Conservation (phyloP, 1,140 invertebrate genomes). For the Aphelenchoides fujianensis region DNA sequence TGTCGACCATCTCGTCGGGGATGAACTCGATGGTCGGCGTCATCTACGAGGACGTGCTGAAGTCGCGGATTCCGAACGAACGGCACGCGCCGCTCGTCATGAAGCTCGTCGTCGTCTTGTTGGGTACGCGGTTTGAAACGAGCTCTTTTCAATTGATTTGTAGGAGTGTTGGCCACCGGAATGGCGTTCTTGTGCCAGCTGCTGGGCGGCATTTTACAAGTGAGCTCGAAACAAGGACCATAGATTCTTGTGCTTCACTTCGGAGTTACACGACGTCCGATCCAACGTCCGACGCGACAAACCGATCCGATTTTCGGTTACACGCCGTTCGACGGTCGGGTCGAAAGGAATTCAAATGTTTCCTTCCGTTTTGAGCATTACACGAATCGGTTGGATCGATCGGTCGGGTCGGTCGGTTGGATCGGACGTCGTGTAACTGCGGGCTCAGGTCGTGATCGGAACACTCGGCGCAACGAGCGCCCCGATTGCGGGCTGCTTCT, state of each 20-base stretch:
- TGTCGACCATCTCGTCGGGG: slow-evolving; percentile 46
- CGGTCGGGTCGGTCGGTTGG: too few species aligned
- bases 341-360: too few species aligned
- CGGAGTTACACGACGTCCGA: too few species aligned
- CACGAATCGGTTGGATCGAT: too few species aligned
- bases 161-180: slow-evolving; percentile 36
- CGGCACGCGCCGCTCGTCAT: slow-evolving; percentile 4
- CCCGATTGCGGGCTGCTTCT: slow-evolving; percentile 41
- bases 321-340: too few species aligned
- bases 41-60: slow-evolving; percentile 50
- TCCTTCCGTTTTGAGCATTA: too few species aligned
- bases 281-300: too few species aligned
- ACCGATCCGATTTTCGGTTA: too few species aligned
- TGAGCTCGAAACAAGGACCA: slow-evolving; percentile 1
- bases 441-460: slow-evolving; percentile 6
- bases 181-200: slow-evolving; percentile 45
- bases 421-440: too few species aligned
- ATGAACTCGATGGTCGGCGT: slow-evolving; percentile 54
- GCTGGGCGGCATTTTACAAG: slow-evolving; percentile 42
- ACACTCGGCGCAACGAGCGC: slow-evolving; percentile 34
- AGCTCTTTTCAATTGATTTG: too few species aligned
- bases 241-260: too few species aligned
- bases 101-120: slow-evolving; percentile 37
- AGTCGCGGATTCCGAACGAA: slow-evolving; percentile 33
- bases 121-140: too few species aligned